These are phyloP conservation scores for Paguma larvata DNA, from an alignment of 2,797 vertebrate species.

Conservation along the genomic window DNA sequence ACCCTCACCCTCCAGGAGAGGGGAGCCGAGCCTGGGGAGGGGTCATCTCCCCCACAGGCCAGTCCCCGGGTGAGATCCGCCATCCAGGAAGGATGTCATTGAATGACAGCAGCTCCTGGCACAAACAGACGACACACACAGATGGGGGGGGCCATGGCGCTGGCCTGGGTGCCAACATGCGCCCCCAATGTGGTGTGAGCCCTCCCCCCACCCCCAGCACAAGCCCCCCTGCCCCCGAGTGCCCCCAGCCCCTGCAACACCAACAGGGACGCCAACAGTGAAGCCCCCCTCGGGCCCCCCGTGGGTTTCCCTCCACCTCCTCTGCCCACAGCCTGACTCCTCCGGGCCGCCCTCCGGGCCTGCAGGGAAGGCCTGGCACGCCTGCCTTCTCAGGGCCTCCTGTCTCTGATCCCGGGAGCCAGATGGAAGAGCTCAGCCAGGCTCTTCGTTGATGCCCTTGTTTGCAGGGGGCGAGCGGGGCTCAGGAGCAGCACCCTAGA, in stretches of 20 bases:
- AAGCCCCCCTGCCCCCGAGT: not conserved
- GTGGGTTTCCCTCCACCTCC: not conserved
- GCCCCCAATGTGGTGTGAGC: not conserved
- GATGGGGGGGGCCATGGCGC: not conserved
- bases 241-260: not conserved
- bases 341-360: fast-evolving
- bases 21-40: not conserved
- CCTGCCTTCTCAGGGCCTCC: not conserved
- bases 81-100: not conserved
- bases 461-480: no score
- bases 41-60: not conserved
- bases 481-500: not conserved
- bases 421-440: no score
- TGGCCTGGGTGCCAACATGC: not conserved
- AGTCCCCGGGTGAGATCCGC: not conserved
- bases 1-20: not conserved
- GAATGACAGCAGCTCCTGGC: not conserved
- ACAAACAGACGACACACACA: not conserved
- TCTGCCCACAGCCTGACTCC: not conserved
- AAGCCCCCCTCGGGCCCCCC: not conserved
- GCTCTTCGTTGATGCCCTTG: not conserved
- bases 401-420: not conserved
- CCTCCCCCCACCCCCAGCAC: not conserved
- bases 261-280: not conserved
- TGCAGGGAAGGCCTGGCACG: not conserved